A percentile compares a stretch with the other conserved stretches of the same genome.
Evolutionary conservation across 1,140 invertebrate species (phyloP).

Genomic region (Phthorimaea operculella): DNA sequence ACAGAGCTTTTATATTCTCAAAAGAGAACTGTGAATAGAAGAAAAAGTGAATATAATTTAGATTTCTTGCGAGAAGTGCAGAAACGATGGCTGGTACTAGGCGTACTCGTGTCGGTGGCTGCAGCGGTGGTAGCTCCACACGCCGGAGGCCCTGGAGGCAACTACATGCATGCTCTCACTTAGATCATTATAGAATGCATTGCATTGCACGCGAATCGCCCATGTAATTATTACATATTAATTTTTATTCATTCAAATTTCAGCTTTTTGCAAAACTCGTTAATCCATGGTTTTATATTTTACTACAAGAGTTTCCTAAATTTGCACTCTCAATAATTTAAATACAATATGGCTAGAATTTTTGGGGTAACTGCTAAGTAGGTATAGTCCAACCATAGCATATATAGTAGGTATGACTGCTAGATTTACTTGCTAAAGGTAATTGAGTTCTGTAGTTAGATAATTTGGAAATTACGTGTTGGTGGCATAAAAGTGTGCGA

Average conservation of each 20-base stretch:
- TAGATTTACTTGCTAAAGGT: too few relatives aligned
- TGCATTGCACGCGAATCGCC: slow-evolving; percentile 54
- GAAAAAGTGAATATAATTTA: slow-evolving; percentile 30
- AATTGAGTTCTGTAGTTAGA: too few relatives aligned
- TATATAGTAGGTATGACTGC: too few relatives aligned
- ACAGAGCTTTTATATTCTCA: slow-evolving; percentile 18
- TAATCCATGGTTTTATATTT: too few relatives aligned
- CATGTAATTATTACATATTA: slow-evolving; percentile 40
- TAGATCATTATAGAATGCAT: slow-evolving; percentile 50
- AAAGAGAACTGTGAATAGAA: slow-evolving; percentile 9
- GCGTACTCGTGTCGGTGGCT: slow-evolving; percentile 31
- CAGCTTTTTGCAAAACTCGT: slow-evolving; percentile 7
- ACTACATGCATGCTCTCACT: slow-evolving; percentile 52
- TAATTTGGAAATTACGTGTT: too few relatives aligned
- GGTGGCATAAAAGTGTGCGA: too few relatives aligned
- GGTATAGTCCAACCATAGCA: too few relatives aligned
- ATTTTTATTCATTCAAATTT: slow-evolving; percentile 17
- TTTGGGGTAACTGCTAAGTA: too few relatives aligned
- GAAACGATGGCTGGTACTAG: slow-evolving; percentile 43
- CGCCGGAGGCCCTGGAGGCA: slow-evolving; percentile 52
- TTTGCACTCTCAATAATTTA: too few relatives aligned
- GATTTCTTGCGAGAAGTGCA: slow-evolving; percentile 41
- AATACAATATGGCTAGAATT: too few relatives aligned
- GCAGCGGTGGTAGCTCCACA: slow-evolving; percentile 39
- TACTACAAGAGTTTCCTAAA: too few relatives aligned